Base-by-base conservation (phyloP, 2,888 invertebrate genomes). In the Ischnura elegans region DNA sequence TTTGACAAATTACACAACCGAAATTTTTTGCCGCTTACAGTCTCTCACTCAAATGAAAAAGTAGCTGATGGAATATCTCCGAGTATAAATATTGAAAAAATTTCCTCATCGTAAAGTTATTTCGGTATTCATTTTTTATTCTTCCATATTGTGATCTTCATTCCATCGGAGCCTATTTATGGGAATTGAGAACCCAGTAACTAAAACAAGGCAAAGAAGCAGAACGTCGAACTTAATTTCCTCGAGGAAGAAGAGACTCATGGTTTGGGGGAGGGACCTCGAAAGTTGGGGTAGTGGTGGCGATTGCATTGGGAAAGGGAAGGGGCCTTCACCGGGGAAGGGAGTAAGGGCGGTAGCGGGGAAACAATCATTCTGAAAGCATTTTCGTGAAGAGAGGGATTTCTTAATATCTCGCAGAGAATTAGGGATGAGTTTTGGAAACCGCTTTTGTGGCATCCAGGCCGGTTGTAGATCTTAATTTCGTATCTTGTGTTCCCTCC, bases 291-390 rank as follows among this genome's bases (percentile, higher is more conserved):
- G 61, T 25, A 25, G 61, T 16, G 21, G 21, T 16, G 10, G 61
- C 21, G n/a, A n/a, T n/a, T n/a, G n/a, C n/a, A n/a, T n/a, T n/a
- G n/a, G n/a, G n/a, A n/a, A n/a, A n/a, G n/a, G n/a, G n/a, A n/a
- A n/a, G n/a, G n/a, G n/a, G n/a, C n/a, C n/a, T n/a, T n/a, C n/a
- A n/a, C n/a, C n/a, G n/a, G n/a, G 61, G 21, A 19, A 13, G 61
- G 61, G 61, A 21, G 61, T 61, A 4, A 25, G 6, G 29, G 66
- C 10, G 5, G 66, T 8, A 5, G 36, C 2, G 36, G 36, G 25
- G 66, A 76, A 36, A 76, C 66, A 76, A 76, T 76, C 66, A 76
- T 76, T 76, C 66, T 76, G 66, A 76, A 76, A 76, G 66, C 66
- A 76, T 76, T 76, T 76, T 76, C 66, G 66, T 76, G 66, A 51